A percentile compares a stretch with the other conserved stretches of the same genome.
Conservation (phyloP, 1,140 invertebrate species). For the Capitella teleta region DNA sequence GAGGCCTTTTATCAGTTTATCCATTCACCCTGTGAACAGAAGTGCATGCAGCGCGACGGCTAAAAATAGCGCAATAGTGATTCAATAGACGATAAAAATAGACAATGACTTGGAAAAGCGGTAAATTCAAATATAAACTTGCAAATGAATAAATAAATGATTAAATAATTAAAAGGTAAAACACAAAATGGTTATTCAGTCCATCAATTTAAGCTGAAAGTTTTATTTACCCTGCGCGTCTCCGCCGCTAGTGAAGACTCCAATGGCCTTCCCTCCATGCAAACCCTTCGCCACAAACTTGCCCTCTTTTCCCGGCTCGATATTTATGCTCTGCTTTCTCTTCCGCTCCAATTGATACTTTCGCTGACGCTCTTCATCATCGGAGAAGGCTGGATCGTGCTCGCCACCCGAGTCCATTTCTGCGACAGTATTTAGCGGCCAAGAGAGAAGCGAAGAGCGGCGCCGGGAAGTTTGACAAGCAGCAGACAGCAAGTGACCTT, state of each 20-base stretch:
- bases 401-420: not conserved
- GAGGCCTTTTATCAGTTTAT: no score
- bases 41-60: not conserved
- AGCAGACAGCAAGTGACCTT: no score
- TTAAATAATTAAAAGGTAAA: not conserved
- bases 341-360: not conserved
- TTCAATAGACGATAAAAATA: not conserved
- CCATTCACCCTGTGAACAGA: no score
- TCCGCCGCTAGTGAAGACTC: slow-evolving; percentile 87
- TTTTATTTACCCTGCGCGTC: slow-evolving; percentile 65
- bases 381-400: not conserved
- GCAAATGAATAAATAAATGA: not conserved
- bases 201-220: not conserved
- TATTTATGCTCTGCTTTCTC: not conserved
- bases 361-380: not conserved
- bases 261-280: slow-evolving; percentile 59
- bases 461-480: no score
- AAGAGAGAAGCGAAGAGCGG: not conserved
- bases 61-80: not conserved
- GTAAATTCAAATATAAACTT: not conserved
- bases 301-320: slow-evolving; percentile 29
- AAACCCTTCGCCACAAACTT: slow-evolving; percentile 21
- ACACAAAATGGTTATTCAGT: not conserved
- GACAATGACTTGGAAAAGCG: not conserved
- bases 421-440: not conserved